Evolutionary conservation across 2,888 invertebrate genomes (phyloP), one percentile per base, ranked within the genome.

Genomic region (Netelia inedita): DNA sequence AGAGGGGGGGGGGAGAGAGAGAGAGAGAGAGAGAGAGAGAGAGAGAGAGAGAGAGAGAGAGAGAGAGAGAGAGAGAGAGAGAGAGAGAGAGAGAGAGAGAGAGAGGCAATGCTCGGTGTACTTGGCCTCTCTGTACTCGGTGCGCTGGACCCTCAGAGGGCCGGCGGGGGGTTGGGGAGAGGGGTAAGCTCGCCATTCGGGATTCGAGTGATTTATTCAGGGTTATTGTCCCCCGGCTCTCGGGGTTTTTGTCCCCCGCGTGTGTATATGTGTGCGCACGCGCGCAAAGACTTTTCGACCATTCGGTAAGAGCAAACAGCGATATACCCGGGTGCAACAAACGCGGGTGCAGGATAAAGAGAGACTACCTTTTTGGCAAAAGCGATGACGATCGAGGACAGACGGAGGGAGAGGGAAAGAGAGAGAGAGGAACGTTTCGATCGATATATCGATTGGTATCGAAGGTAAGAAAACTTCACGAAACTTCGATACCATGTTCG

Each of bases 211-310:
- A 91, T 91, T 90, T 91, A 91, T 91, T 90, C 91, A 89, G 91
- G 92, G 92, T 92, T 91, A 92, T 91, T 91, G 92, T 91, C 90
- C 92, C 87, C 63, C 73, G 14, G 57, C 53, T 80, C 79, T 55
- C 87, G 87, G 85, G 88, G 87, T 90, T 91, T 91, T 90, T 90
- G 89, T 90, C 88, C 57, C 19, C 35, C 63, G 72, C 55, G 46
- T 53, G 53, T 43, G 72, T 46, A 41, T 35, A 35, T 35, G 23
- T 21, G 8, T 53, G 50, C 28, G 23, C 10, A 41, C 41, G 11
- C n/a, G 41, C 23, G 10, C 11, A 19, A 35, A 43, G 41, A 61
- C 28, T 1, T 71, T 71, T 79, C 63, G 53, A 21, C 41, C 53
- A 63, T 6, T 35, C 9, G 0, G 19, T 50, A 63, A 19, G 43